phyloP scores from a whole-genome alignment of 2,797 vertebrate genomes.

The Cryptoprocta ferox region DNA sequence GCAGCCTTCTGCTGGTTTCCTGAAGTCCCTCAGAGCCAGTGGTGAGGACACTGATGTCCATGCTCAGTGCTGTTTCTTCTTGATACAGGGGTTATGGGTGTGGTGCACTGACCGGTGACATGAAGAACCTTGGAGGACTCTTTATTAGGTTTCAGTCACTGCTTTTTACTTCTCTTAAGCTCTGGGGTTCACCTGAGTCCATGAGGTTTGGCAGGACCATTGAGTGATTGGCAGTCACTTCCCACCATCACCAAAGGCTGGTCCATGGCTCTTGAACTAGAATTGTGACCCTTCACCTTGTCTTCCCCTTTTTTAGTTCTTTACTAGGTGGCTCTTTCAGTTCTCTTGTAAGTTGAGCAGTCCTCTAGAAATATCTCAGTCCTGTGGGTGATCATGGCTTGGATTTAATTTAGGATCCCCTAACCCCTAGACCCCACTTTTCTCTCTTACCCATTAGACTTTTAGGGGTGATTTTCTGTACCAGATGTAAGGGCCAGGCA shows the following conservation, averaged over 20 bases:
- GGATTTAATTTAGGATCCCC: neutral
- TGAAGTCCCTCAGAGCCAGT: neutral
- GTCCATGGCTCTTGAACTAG: neutral
- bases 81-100: neutral
- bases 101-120: neutral
- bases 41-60: neutral
- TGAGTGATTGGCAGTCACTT: neutral
- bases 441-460: neutral
- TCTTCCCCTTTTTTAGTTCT: neutral
- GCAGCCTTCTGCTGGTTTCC: neutral
- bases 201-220: neutral
- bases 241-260: too few relatives aligned
- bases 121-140: neutral
- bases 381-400: neutral
- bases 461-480: neutral
- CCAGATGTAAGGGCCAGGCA: neutral
- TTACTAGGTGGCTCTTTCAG: neutral
- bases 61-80: neutral
- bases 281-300: neutral
- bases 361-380: neutral
- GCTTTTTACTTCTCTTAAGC: neutral
- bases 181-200: neutral
- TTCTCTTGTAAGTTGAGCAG: neutral
- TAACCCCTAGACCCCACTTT: neutral
- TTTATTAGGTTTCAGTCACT: neutral